Conservation (phyloP, 2,113 vertebrate species). For the Spilogale gracilis region DNA sequence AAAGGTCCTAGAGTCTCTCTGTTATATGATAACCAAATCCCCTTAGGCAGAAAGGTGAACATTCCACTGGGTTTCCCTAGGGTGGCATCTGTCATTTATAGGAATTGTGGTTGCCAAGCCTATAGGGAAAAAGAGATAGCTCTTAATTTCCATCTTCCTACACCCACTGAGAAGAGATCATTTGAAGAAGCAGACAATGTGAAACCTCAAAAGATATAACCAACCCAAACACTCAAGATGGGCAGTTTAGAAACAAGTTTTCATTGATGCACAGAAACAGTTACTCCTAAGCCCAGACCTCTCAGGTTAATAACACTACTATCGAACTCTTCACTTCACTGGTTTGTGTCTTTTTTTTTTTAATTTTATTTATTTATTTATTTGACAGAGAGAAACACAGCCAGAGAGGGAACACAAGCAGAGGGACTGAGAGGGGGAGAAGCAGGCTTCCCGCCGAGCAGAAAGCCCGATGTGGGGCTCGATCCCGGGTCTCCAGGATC, state of each 20-base stretch:
- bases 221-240: not conserved
- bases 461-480: too few relatives aligned
- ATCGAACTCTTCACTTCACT: not conserved
- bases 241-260: constrained; percentile 7
- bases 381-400: too few relatives aligned
- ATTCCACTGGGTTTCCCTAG: not conserved
- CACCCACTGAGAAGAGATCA: not conserved
- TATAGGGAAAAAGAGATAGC: not conserved
- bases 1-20: not conserved
- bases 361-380: too few relatives aligned
- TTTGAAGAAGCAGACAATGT: not conserved
- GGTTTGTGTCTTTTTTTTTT: not conserved
- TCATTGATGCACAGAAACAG: not conserved
- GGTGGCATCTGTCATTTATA: not conserved
- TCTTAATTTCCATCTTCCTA: not conserved
- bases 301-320: not conserved
- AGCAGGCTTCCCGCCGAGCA: too few relatives aligned
- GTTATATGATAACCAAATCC: not conserved
- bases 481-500: too few relatives aligned
- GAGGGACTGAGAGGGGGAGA: too few relatives aligned
- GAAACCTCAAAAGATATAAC: not conserved
- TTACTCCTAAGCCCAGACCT: not conserved
- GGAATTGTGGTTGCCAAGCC: not conserved
- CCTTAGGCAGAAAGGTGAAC: not conserved
- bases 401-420: too few relatives aligned